A percentile compares a stretch with the other conserved stretches of the same genome.
These are phyloP conservation scores for Drosophila fuyamai DNA, from an alignment of 1,140 invertebrate species.

Conservation along the genomic window DNA sequence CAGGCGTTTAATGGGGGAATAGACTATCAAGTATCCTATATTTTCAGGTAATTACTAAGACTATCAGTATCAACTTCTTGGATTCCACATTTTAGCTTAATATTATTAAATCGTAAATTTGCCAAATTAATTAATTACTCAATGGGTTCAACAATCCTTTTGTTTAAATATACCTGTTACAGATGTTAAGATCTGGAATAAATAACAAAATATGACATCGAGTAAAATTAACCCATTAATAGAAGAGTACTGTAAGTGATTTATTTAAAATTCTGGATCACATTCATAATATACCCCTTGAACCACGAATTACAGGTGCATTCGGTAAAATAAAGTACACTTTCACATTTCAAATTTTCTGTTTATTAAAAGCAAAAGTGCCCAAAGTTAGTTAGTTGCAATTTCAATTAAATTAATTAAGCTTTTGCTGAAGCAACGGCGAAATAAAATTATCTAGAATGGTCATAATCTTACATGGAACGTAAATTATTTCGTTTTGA, in stretches of 20 bases:
- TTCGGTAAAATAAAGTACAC: not conserved
- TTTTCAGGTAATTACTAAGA: too few relatives aligned
- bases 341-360: conserved; percentile 4
- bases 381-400: conserved; percentile 7
- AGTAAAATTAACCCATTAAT: too few relatives aligned
- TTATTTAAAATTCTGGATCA: not conserved
- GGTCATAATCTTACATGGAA: too few relatives aligned
- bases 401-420: conserved; percentile 9
- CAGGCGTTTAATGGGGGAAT: not conserved
- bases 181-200: too few relatives aligned
- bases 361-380: conserved; percentile 20
- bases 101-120: too few relatives aligned
- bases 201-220: too few relatives aligned
- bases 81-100: too few relatives aligned
- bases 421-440: conserved; percentile 9
- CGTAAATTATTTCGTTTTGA: too few relatives aligned
- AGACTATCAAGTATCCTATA: not conserved
- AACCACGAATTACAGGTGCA: not conserved
- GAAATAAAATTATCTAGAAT: not conserved
- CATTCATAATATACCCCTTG: not conserved
- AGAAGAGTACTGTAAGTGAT: not conserved
- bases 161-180: too few relatives aligned
- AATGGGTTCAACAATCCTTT: too few relatives aligned
- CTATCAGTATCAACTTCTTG: too few relatives aligned
- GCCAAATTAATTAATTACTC: too few relatives aligned